Percentiles rank a stretch among this genome's conserved stretches.
These are phyloP conservation scores for Brachycybe producta DNA, from an alignment of 2,888 invertebrate genomes.

Conservation along the genomic window DNA sequence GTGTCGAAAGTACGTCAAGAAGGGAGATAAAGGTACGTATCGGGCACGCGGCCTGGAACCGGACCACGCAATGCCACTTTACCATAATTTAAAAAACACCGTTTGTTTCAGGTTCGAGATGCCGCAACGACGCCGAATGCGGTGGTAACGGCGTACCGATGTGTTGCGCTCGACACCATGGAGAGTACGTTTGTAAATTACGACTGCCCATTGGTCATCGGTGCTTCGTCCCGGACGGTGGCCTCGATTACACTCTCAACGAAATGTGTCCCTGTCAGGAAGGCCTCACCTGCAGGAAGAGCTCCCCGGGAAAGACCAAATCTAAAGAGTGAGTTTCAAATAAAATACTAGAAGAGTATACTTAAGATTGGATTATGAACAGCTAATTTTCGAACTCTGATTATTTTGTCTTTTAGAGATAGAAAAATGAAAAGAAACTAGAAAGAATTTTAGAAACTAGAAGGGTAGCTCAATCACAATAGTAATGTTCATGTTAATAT, in stretches of 20 bases:
- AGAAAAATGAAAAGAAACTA: no score
- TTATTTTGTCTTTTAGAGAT: no score
- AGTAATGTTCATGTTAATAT: not conserved
- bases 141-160: constrained; percentile 19
- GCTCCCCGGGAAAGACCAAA: not conserved
- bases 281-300: constrained; percentile 25
- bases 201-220: constrained; percentile 24
- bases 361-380: no score
- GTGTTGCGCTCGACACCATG: constrained; percentile 29
- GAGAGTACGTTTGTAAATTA: constrained; percentile 27
- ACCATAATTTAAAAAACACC: no score
- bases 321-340: constrained; percentile 8
- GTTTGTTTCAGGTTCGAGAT: constrained; percentile 25
- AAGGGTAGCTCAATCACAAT: no score
- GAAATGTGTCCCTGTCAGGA: constrained; percentile 28
- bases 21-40: constrained; percentile 17
- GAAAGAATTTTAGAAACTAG: no score
- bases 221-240: constrained; percentile 29
- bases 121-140: constrained; percentile 26
- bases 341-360: no score
- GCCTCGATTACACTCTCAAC: constrained; percentile 28
- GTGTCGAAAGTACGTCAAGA: constrained; percentile 17
- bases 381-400: no score
- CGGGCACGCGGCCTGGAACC: no score
- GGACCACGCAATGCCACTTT: no score